Conservation (phyloP, 2,797 vertebrate genomes). For the Spinus olivaceus region DNA sequence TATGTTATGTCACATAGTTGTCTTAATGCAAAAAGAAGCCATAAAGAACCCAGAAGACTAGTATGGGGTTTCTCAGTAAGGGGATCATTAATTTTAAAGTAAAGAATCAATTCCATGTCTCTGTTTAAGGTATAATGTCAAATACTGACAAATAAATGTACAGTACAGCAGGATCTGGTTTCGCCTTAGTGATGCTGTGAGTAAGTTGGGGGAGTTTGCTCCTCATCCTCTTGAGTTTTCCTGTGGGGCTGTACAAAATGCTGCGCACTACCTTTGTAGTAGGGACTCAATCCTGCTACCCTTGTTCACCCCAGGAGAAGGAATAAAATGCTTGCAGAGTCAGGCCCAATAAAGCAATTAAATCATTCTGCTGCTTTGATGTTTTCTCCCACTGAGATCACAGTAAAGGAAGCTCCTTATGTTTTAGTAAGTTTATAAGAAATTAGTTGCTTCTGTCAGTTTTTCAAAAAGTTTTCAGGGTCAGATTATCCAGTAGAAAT, state of each 20-base stretch:
- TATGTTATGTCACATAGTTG: slow-evolving; percentile 71
- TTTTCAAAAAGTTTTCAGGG: background rate
- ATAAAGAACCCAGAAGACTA: slow-evolving; percentile 46
- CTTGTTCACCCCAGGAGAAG: background rate
- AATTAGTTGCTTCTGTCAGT: background rate
- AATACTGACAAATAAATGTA: slow-evolving; percentile 54
- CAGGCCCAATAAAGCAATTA: background rate
- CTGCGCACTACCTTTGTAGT: background rate
- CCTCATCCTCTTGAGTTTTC: slow-evolving; percentile 4
- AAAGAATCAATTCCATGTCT: slow-evolving; percentile 59
- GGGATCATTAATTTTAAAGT: slow-evolving; percentile 65
- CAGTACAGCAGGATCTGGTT: slow-evolving; percentile 30
- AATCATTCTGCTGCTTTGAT: background rate
- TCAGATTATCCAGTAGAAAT: background rate
- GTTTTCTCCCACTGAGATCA: background rate
- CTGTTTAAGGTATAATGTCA: slow-evolving; percentile 63
- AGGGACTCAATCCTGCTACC: background rate
- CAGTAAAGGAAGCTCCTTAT: background rate
- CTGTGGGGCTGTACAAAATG: background rate
- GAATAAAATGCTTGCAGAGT: background rate
- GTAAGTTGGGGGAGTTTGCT: background rate
- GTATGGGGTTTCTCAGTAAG: slow-evolving; percentile 51
- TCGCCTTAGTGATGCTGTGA: slow-evolving; percentile 49
- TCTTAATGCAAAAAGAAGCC: slow-evolving; percentile 70
- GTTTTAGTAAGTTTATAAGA: background rate